Conservation (phyloP, 2,797 vertebrate species). For the Sebastiscus tertius region DNA sequence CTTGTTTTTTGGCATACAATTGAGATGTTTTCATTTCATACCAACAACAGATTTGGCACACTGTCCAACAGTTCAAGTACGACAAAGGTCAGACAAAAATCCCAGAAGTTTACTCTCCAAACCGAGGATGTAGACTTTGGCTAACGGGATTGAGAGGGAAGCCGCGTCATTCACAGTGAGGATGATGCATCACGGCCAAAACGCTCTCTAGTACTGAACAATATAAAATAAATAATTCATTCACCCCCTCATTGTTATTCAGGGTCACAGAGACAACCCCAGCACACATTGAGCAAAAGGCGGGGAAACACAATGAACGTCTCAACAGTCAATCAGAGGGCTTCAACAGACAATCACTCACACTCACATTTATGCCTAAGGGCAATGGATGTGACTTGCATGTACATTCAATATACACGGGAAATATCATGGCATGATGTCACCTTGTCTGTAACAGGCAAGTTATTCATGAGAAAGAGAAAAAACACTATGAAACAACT, state of each 20-base stretch:
- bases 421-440: slow-evolving; percentile 8
- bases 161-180: slow-evolving; percentile 34
- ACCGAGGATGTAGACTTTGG: not conserved
- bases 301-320: slow-evolving; percentile 39
- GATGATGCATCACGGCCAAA: slow-evolving; percentile 36
- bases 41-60: not conserved
- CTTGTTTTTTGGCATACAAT: not conserved
- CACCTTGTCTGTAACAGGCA: slow-evolving; percentile 19
- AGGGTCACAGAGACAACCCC: slow-evolving; percentile 66
- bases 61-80: not conserved
- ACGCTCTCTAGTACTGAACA: slow-evolving; percentile 33
- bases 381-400: slow-evolving; percentile 47
- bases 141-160: slow-evolving; percentile 43
- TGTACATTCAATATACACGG: slow-evolving; percentile 14
- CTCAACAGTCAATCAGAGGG: slow-evolving; percentile 61
- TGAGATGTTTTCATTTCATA: slow-evolving; percentile 17
- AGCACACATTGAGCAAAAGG: slow-evolving; percentile 41
- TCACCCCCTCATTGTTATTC: slow-evolving; percentile 64
- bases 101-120: not conserved
- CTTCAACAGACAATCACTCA: slow-evolving; percentile 60
- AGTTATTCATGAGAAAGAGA: slow-evolving; percentile 10
- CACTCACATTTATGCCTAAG: slow-evolving; percentile 43
- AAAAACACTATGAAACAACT: not conserved
- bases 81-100: slow-evolving; percentile 19
- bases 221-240: slow-evolving; percentile 73